Evolutionary conservation across 1,140 invertebrate species (phyloP), one percentile per base, ranked within the genome.

Genomic region (Solen grandis): DNA sequence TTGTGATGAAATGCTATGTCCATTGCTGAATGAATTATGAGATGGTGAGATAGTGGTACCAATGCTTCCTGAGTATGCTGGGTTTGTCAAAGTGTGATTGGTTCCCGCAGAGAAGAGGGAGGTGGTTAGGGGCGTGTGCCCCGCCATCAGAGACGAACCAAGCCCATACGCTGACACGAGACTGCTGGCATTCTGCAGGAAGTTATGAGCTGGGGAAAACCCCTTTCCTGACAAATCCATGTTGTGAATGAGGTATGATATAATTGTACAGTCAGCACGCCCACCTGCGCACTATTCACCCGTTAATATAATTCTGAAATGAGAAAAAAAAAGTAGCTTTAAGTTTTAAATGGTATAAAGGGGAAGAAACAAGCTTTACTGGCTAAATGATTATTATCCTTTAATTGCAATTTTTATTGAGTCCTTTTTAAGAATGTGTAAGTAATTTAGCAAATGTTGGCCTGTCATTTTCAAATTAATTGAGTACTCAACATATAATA

Each of bases 141-240:
- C 62, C 8, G 36, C 41, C 1, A 66, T 50, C 3, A 76, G 19
- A 10, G 38, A 55, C 8, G 73, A 54, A 29, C 55, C 68, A 25
- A 80, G 41, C 35, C 77, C 68, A 55, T 80, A 80, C 10, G 77
- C 55, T 22, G 77, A 69, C 27, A 72, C 68, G 16, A 80, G 57
- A 65, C 77, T 70, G 63, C 76, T 79, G 27, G 76, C 65, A 52
- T 73, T 69, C 60, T 80, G 77, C 5, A 80, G 66, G 54, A 70
- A 80, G 52, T 35, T 73, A 29, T 80, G 77, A 62, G 77, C 68
- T 5, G 66, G 77, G 57, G 77, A 70, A 46, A 72, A 80, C 14
- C 77, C 69, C 46, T 80, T 80, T 27, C 77, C 69, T n/a, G 77
- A 52, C 29, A 80, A 70, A 62, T 80, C 77, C 77, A 80, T 80